Evolutionary conservation across 2,797 vertebrate species (phyloP).

Genomic region (Oophaga sylvatica): DNA sequence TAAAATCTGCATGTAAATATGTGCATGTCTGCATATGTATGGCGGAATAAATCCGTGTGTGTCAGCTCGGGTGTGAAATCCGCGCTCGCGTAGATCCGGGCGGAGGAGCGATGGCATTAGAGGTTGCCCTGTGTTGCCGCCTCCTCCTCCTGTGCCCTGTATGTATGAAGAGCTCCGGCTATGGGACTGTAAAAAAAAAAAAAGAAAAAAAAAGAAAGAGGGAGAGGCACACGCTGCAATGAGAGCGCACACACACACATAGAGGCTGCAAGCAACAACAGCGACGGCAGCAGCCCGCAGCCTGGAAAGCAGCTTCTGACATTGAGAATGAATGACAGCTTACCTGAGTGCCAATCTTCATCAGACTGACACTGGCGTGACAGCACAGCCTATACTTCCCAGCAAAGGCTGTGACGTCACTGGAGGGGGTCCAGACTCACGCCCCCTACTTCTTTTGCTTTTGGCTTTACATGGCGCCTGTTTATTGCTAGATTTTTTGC

Average conservation of each 20-base stretch:
- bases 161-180: conserved; percentile 92
- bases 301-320: conserved; percentile 77
- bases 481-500: conserved; percentile 42
- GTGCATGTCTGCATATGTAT: conserved; percentile 19
- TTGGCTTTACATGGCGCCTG: conserved; percentile 30
- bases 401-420: conserved; percentile 67
- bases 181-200: conserved; percentile 82
- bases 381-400: conserved; percentile 95
- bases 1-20: background rate
- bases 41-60: background rate
- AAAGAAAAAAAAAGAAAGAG: conserved; percentile 58
- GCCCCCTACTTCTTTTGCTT: conserved; percentile 60
- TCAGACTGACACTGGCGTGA: conserved; percentile 98
- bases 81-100: conserved; percentile 41
- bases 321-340: conserved; percentile 99
- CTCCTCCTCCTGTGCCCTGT: conserved; percentile 78
- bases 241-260: conserved; percentile 45
- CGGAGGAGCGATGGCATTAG: conserved; percentile 46
- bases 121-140: conserved; percentile 74
- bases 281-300: conserved; percentile 68
- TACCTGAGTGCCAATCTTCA: conserved; percentile 99
- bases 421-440: conserved; percentile 62
- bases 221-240: conserved; percentile 20
- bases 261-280: conserved; percentile 62
- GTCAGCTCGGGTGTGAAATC: conserved; percentile 1